Evolutionary conservation across 2,888 invertebrate genomes (phyloP), one percentile per base, ranked within the genome.

Genomic region (Spisula solida): DNA sequence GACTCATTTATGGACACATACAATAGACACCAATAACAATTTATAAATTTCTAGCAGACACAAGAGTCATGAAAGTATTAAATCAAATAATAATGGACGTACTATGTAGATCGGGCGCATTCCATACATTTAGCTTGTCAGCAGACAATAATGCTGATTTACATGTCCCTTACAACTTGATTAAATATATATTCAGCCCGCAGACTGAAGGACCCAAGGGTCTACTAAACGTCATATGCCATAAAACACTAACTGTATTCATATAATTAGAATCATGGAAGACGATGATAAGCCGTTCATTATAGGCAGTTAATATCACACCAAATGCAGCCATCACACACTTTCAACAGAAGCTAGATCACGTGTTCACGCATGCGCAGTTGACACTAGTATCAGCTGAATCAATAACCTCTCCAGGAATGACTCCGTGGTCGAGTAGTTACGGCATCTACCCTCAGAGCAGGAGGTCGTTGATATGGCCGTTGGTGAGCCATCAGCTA

Each of bases 311-410:
- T 10, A 66, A 25, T 66, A 25, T 66, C 25, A 66, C 60, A 66
- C 25, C n/a, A 12, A 8, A 10, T 66, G 25, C 60, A 60, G 60
- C 25, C 0, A 66, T 25, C 60, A 20, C n/a, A 20, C n/a, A 66
- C 25, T 25, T 10, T n/a, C 0, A n/a, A 66, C 60, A 1, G 25
- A 25, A 25, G 0, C 25, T 66, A 10, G 25, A 25, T 66, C 25
- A 25, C 60, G 60, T n/a, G 25, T n/a, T 66, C 56, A 25, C 60
- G 25, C 60, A 66, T 66, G 60, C 60, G 60, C 60, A 66, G 60
- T 25, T 66, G 60, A 66, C 25, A 66, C 1, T 51, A 51, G 14
- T n/a, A n/a, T 60, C 18, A n/a, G 6, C 51, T 51, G 51, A 51
- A 51, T 16, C 51, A 51, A 41, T 41, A 5, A 41, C 8, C 2